A percentile compares a stretch with the other conserved stretches of the same genome.
Evolutionary conservation across 2,797 vertebrate species (phyloP).

Genomic region (Manis crassicaudata): DNA sequence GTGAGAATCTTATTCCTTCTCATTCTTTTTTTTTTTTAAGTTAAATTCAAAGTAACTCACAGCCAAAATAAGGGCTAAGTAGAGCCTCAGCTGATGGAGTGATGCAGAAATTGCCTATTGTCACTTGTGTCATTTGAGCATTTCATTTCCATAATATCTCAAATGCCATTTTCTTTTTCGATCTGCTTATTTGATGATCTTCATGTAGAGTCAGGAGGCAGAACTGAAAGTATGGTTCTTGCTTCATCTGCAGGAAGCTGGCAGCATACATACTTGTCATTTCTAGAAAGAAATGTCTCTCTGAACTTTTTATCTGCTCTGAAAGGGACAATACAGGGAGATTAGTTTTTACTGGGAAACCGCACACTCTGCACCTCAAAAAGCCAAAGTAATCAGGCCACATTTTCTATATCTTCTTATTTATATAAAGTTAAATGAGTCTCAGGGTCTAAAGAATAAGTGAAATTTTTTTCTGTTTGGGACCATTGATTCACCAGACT

Average conservation of each 20-base stretch:
- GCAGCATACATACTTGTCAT: neutral
- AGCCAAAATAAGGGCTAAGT: conserved; percentile 49
- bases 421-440: conserved; percentile 28
- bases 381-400: neutral
- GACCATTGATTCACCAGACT: neutral
- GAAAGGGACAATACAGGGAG: conserved; percentile 21
- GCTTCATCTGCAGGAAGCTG: conserved; percentile 47
- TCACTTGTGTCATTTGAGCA: conserved; percentile 56
- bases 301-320: conserved; percentile 40
- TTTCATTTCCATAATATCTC: conserved; percentile 66
- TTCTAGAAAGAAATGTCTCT: conserved; percentile 46
- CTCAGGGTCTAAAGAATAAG: neutral
- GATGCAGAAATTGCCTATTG: conserved; percentile 70
- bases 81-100: conserved; percentile 65
- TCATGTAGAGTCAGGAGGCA: conserved; percentile 25
- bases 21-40: conserved; percentile 16
- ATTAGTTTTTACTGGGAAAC: conserved; percentile 53
- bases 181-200: conserved; percentile 43
- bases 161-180: conserved; percentile 64
- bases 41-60: conserved; percentile 62
- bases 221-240: conserved; percentile 66
- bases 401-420: neutral
- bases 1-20: conserved; percentile 2
- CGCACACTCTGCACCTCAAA: neutral
- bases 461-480: neutral